Base-by-base conservation (phyloP, 1,140 invertebrate species). In the Solenopsis fugax region DNA sequence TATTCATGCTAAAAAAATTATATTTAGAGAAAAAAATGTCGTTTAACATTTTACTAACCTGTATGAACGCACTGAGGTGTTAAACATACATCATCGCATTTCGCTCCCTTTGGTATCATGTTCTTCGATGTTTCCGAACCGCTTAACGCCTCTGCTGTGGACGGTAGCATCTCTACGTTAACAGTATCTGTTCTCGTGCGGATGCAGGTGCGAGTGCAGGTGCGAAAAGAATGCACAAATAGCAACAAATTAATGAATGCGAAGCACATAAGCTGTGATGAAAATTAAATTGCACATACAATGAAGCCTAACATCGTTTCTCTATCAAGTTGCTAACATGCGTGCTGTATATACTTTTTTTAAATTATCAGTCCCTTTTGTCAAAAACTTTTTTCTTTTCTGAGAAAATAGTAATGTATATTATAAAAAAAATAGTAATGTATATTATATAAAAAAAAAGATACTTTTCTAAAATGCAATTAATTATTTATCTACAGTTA, bases 41-140 rank as follows among this genome's bases (percentile, higher is more conserved):
- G 29, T 54, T 56, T 4, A 16, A 60, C 45, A 62, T 64, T 60
- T 80, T 65, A 92, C 93, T 65, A 62, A 96, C 96, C 96, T 88
- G 97, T 96, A 88, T 97, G 96, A 69, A 97, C 95, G 93, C 97
- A 97, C 88, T 96, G 97, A 41, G 96, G 94, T 2, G 95, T 95
- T 45, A 96, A 94, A 90, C 97, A 97, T 6, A 97, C 85, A 37
- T 96, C 92, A 0, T 91, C 58, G 41, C 85, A 45, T 73, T 56
- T 1, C 80, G 88, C 78, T 18, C n/a, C 54, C n/a, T 29, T 88
- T 87, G 85, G 92, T 45, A 91, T 54, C 9, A 89, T 69, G 6
- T 78, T 65, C 24, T 45, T 93, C 18, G 87, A 67, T 29, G 78
- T 62, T 9, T 81, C 87, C 29, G 85, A 88, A 67, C 93, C 92